Conservation (phyloP, 2,888 invertebrate species). For the Mesorhabditis spiculigera region DNA sequence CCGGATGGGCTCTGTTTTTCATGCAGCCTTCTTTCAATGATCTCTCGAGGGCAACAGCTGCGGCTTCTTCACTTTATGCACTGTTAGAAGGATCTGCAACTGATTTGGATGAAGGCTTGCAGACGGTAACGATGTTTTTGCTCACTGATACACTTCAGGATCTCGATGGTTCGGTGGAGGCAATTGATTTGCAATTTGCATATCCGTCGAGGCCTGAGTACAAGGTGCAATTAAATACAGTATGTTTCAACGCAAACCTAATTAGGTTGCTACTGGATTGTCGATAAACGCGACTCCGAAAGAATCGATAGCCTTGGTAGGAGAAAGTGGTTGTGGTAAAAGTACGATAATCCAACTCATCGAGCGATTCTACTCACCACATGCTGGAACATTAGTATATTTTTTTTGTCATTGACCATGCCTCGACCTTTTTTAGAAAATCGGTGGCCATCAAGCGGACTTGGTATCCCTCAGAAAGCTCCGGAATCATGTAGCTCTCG, state of each 20-base stretch:
- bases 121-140: neutral
- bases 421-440: neutral
- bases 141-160: conserved; percentile 11
- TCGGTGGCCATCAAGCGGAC: conserved; percentile 9
- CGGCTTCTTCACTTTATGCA: neutral
- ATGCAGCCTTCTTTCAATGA: neutral
- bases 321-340: conserved; percentile 61
- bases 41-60: neutral
- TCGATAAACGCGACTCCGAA: conserved; percentile 50
- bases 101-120: neutral
- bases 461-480: conserved; percentile 17
- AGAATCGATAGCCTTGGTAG: conserved; percentile 60
- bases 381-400: conserved; percentile 51
- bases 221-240: conserved; percentile 63
- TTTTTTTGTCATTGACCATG: neutral
- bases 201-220: conserved; percentile 78
- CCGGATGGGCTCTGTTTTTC: conserved; percentile 4
- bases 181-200: conserved; percentile 73
- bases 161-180: conserved; percentile 69
- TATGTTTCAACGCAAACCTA: neutral
- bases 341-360: conserved; percentile 59
- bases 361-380: conserved; percentile 59
- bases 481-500: conserved; percentile 38
- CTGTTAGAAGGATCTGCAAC: neutral
- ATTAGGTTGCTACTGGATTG: conserved; percentile 13